A percentile compares a stretch with the other conserved stretches of the same genome.
These are phyloP conservation scores for Alentia gelatinosa DNA, from an alignment of 2,888 invertebrate genomes.

Conservation along the genomic window DNA sequence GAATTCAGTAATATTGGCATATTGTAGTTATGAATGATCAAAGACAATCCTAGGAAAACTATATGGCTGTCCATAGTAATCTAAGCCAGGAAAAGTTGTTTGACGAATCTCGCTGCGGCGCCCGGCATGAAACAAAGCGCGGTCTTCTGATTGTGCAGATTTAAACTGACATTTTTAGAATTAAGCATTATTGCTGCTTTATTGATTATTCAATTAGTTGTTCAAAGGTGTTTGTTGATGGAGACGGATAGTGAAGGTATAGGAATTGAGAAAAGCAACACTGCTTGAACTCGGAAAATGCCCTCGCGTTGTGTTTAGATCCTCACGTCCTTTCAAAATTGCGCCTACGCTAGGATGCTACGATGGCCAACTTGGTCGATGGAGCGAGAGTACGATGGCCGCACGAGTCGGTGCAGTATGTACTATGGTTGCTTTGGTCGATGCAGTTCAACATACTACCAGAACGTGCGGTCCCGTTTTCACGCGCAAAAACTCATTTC, in stretches of 20 bases:
- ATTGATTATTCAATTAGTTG: no score
- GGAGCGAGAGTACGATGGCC: conserved; percentile 35
- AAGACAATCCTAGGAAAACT: not conserved
- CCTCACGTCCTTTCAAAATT: not conserved
- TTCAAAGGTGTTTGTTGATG: no score
- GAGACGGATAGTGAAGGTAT: no score
- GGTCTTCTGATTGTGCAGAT: not conserved
- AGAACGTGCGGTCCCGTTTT: no score
- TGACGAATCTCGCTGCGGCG: not conserved
- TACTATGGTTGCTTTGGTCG: no score
- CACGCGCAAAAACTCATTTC: no score
- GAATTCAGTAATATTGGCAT: not conserved
- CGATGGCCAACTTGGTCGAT: conserved; percentile 1
- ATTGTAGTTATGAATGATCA: not conserved
- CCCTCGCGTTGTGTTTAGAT: not conserved
- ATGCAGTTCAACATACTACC: no score
- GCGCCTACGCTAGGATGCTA: not conserved
- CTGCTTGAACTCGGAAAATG: no score
- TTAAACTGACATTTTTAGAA: no score
- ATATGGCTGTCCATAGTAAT: not conserved
- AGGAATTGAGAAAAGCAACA: no score
- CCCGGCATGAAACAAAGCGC: conserved; percentile 11
- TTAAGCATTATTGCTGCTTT: no score
- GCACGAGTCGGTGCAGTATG: not conserved
- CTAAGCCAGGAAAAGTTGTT: no score